phyloP scores from a whole-genome alignment of 2,797 vertebrate genomes.

The Columba guinea region DNA sequence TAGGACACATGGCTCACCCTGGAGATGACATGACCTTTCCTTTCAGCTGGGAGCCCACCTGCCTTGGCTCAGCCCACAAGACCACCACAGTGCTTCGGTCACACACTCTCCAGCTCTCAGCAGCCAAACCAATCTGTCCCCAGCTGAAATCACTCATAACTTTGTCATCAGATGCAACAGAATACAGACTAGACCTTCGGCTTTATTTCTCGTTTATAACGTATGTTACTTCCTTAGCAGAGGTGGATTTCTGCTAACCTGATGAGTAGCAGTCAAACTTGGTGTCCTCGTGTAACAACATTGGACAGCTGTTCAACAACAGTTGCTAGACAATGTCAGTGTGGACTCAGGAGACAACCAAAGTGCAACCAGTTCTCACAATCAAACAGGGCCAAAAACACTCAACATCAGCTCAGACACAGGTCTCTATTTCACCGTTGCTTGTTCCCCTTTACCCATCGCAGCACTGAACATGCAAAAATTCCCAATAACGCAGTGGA shows the following conservation, averaged over 20 bases:
- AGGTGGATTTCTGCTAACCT: not conserved
- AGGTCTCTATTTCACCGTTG: not conserved
- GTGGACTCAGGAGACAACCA: not conserved
- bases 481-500: not conserved
- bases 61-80: not conserved
- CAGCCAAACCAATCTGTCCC: not conserved
- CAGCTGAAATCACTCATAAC: not conserved
- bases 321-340: not conserved
- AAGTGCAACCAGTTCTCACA: not conserved
- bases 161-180: not conserved
- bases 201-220: not conserved
- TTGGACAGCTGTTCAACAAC: not conserved
- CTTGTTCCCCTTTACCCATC: not conserved
- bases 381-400: not conserved
- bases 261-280: not conserved
- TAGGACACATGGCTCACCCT: not conserved
- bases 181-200: not conserved
- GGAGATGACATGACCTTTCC: not conserved
- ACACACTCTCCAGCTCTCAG: not conserved
- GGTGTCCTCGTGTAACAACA: not conserved
- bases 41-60: not conserved
- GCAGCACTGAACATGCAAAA: not conserved
- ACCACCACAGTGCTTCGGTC: fast-evolving
- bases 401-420: not conserved
- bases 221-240: not conserved